Evolutionary conservation across 1,140 invertebrate species (phyloP), one percentile per base, ranked within the genome.

Genomic region (Tetramorium parvispinum): DNA sequence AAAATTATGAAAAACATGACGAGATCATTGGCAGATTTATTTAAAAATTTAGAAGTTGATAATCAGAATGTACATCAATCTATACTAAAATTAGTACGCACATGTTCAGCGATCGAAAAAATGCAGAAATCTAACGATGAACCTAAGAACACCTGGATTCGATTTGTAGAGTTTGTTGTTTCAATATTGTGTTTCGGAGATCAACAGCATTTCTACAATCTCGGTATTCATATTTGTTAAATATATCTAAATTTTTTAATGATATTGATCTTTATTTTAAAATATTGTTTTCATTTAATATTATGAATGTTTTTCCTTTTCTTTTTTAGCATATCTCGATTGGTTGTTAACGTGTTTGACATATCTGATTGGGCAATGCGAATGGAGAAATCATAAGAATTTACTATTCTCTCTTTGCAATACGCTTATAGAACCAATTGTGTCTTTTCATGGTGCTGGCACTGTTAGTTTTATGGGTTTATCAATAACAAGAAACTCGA

Each of bases 381-480:
- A 95, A 6, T 96, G 96, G 96, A 93, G 91, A 63, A 88, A 91
- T 76, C 91, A 92, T 43, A 94, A 93, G 89, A 88, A 92, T 59
- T 85, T 92, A 63, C 53, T 95, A 7, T 79, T 91, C 61, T 92
- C 91, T 16, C 85, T 94, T 37, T 93, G 92, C 46, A 93, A 92
- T 43, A 89, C 91, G 3, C 91, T 96, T 4, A 95, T 95, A 49
- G 95, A 96, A 89, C 75, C 96, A 0, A 93, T 96, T 3, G 93
- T 94, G 24, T 95, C 96, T 0, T 96, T 96, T 91, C 95, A 96
- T 88, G 85, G 93, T 0, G 94, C 94, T 40, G 95, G 95, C 8
- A 94, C 94, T 10, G 91, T 94, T 16, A 96, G 95, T 57, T 95
- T 96, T 32, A 96, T 96, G 96, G 96, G 96, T 1, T 89, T 96